These are phyloP conservation scores for Siniperca obscura DNA, from an alignment of 2,797 vertebrate species.

Conservation along the genomic window DNA sequence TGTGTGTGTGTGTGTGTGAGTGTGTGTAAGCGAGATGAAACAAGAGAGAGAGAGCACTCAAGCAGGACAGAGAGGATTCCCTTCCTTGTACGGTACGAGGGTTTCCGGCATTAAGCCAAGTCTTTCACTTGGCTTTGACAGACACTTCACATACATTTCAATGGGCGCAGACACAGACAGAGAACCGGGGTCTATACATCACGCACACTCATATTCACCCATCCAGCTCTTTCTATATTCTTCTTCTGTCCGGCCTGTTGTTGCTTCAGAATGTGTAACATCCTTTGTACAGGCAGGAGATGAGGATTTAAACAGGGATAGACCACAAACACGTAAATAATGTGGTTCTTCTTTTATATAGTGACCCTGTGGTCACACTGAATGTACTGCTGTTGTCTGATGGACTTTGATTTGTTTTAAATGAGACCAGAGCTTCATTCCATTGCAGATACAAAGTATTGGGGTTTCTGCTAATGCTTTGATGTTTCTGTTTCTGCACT, in stretches of 20 bases:
- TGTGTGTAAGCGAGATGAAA: slow-evolving; percentile 10
- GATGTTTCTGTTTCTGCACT: not conserved
- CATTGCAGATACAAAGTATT: not conserved
- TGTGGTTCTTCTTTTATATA: not conserved
- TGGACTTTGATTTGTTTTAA: not conserved
- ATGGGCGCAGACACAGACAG: slow-evolving; percentile 13
- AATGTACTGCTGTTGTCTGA: not conserved
- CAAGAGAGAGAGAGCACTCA: slow-evolving; percentile 36
- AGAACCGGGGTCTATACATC: slow-evolving; percentile 13
- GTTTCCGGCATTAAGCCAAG: slow-evolving; percentile 57
- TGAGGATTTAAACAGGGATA: not conserved
- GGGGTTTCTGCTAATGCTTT: slow-evolving; percentile 1
- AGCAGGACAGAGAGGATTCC: slow-evolving; percentile 66
- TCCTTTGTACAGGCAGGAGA: slow-evolving; percentile 13
- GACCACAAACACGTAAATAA: not conserved
- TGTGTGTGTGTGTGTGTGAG: not conserved
- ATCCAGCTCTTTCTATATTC: not conserved
- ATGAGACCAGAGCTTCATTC: not conserved
- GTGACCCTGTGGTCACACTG: not conserved
- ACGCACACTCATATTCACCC: slow-evolving; percentile 4
- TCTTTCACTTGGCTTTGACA: slow-evolving; percentile 59
- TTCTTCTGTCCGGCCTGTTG: not conserved
- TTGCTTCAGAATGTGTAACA: slow-evolving; percentile 3
- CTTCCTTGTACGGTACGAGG: slow-evolving; percentile 62
- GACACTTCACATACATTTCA: slow-evolving; percentile 53